A percentile compares a stretch with the other conserved stretches of the same genome.
phyloP scores from a whole-genome alignment of 2,888 invertebrate species.

The Agriopis marginaria region DNA sequence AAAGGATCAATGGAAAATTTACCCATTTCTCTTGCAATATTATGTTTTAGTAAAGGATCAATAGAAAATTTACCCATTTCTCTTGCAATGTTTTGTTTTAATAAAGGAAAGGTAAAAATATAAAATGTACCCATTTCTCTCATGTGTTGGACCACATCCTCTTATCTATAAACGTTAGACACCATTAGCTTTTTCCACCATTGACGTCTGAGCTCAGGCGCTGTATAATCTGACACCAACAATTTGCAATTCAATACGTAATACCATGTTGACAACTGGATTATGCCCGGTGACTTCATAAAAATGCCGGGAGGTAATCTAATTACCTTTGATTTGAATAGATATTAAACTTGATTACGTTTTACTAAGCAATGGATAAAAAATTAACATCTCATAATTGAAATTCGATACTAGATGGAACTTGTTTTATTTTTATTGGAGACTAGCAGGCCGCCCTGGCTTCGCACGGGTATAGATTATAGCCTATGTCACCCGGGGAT shows the following conservation, averaged over 20 bases:
- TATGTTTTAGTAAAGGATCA: too few species aligned
- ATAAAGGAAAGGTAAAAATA: too few species aligned
- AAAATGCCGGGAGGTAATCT: constrained; percentile 9
- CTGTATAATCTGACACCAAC: constrained; percentile 51
- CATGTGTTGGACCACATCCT: constrained; percentile 14
- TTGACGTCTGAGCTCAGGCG: constrained; percentile 17
- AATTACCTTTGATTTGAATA: constrained; percentile 3
- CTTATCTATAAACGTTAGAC: constrained; percentile 27
- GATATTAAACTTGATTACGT: constrained; percentile 14
- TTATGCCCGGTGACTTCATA: constrained; percentile 2
- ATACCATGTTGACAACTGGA: constrained; percentile 25
- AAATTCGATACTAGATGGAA: background rate
- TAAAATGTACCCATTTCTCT: background rate
- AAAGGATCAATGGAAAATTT: too few species aligned
- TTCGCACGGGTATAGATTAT: too few species aligned
- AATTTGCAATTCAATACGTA: constrained; percentile 49
- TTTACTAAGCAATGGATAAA: background rate
- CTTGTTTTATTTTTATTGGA: too few species aligned
- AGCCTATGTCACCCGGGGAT: too few species aligned
- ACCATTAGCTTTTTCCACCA: constrained; percentile 38
- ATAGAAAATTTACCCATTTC: too few species aligned
- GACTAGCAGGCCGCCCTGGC: too few species aligned
- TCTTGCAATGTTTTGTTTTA: too few species aligned
- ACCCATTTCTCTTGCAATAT: too few species aligned
- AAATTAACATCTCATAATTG: background rate